Percentiles rank a stretch among this genome's conserved stretches.
These are phyloP conservation scores for Rhynchonycteris naso DNA, from an alignment of 2,797 vertebrate genomes.

Conservation along the genomic window DNA sequence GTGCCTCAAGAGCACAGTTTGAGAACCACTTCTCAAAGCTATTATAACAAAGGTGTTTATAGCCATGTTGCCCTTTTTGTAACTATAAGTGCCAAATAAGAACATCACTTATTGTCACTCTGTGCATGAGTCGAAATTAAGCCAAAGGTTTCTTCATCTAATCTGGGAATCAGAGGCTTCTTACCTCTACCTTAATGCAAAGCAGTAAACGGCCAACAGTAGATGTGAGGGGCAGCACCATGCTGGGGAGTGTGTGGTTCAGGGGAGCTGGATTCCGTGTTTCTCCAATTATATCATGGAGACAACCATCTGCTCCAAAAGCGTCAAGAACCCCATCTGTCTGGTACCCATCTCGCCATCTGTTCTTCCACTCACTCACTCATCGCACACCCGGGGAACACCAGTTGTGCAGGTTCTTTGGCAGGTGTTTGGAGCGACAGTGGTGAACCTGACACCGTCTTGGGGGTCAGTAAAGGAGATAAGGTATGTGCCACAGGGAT, in stretches of 20 bases:
- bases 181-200: background rate
- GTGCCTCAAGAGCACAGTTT: background rate
- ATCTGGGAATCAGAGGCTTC: background rate
- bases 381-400: background rate
- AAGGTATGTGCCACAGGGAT: background rate
- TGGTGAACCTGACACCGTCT: background rate
- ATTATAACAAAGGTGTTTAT: background rate
- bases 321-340: background rate
- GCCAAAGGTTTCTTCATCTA: background rate
- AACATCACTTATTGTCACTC: background rate
- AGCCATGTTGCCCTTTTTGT: background rate
- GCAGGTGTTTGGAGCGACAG: background rate
- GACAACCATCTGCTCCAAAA: background rate
- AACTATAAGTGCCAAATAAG: background rate
- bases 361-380: background rate
- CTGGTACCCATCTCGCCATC: background rate
- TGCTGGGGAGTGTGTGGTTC: background rate
- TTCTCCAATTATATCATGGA: background rate
- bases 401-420: background rate
- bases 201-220: background rate
- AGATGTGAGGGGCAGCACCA: background rate
- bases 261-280: background rate
- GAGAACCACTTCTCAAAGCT: background rate
- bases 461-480: background rate
- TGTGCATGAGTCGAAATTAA: background rate